A percentile compares a stretch with the other conserved stretches of the same genome.
phyloP scores from a whole-genome alignment of 2,797 vertebrate species.

The Periparus ater region DNA sequence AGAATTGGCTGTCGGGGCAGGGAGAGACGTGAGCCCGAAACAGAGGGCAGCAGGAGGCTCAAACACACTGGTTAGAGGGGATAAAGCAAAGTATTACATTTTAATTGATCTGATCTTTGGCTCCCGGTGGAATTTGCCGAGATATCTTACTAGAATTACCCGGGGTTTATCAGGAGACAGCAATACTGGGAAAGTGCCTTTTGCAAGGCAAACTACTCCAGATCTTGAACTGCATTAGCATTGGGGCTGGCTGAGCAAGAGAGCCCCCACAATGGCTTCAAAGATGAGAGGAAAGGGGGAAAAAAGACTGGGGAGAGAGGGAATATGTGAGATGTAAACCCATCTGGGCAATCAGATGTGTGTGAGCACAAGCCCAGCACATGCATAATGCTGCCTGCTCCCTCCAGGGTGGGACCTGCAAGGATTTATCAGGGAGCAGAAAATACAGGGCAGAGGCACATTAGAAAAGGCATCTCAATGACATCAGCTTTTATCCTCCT shows the following conservation, averaged over 20 bases:
- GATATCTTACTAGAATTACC: conserved; percentile 78
- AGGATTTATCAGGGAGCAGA: not conserved
- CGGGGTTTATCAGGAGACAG: conserved; percentile 69
- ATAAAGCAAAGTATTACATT: conserved; percentile 76
- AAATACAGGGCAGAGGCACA: not conserved
- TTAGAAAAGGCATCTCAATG: not conserved
- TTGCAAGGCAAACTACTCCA: conserved; percentile 57
- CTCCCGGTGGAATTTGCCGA: conserved; percentile 71
- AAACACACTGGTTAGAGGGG: conserved; percentile 58
- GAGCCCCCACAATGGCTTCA: conserved; percentile 21
- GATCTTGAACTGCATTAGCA: conserved; percentile 71
- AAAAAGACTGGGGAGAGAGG: not conserved
- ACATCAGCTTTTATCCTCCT: conserved; percentile 44
- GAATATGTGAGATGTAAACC: not conserved
- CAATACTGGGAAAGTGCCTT: conserved; percentile 73
- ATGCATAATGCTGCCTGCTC: not conserved
- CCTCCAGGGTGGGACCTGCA: not conserved
- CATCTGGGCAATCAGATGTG: not conserved
- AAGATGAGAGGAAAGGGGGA: not conserved
- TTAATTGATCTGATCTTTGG: conserved; percentile 78
- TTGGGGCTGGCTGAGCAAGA: conserved; percentile 29
- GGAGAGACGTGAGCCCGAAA: not conserved
- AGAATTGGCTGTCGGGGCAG: not conserved
- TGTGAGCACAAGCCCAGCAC: not conserved
- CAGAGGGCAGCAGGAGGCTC: conserved; percentile 43